These are phyloP conservation scores for Chymomyza procnemis DNA, from an alignment of 2,888 invertebrate species.

Conservation along the genomic window DNA sequence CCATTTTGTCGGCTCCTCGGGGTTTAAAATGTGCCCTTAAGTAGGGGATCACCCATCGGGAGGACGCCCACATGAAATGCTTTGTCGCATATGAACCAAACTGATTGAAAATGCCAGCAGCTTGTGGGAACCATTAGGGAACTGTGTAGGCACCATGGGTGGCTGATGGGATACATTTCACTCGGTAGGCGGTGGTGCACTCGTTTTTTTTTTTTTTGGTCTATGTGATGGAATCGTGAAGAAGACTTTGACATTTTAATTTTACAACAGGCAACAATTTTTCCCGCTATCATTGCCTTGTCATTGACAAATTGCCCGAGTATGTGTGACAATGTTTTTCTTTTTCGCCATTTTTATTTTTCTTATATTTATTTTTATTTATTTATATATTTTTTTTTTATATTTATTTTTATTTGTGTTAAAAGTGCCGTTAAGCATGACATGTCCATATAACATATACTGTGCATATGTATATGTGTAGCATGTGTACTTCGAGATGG, in stretches of 20 bases:
- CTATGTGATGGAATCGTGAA: neutral
- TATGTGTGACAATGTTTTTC: slow-evolving; percentile 16
- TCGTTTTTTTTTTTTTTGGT: too few relatives aligned
- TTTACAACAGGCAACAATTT: slow-evolving; percentile 60
- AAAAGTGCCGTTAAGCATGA: slow-evolving; percentile 51
- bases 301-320: slow-evolving; percentile 64
- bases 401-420: slow-evolving; percentile 32
- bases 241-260: slow-evolving; percentile 58
- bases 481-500: slow-evolving; percentile 11
- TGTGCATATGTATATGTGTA: slow-evolving; percentile 18
- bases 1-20: too few relatives aligned
- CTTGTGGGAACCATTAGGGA: slow-evolving; percentile 37
- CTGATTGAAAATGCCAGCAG: slow-evolving; percentile 48
- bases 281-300: slow-evolving; percentile 40
- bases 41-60: neutral
- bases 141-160: slow-evolving; percentile 51
- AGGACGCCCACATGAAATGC: neutral
- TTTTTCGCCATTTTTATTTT: neutral
- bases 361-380: neutral
- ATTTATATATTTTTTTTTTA: too few relatives aligned
- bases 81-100: slow-evolving; percentile 36
- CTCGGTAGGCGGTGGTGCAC: slow-evolving; percentile 5
- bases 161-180: slow-evolving; percentile 71
- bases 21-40: neutral
- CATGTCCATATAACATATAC: neutral